Conservation (phyloP, 1,140 invertebrate species). For the Pseudomyrmex concolor region DNA sequence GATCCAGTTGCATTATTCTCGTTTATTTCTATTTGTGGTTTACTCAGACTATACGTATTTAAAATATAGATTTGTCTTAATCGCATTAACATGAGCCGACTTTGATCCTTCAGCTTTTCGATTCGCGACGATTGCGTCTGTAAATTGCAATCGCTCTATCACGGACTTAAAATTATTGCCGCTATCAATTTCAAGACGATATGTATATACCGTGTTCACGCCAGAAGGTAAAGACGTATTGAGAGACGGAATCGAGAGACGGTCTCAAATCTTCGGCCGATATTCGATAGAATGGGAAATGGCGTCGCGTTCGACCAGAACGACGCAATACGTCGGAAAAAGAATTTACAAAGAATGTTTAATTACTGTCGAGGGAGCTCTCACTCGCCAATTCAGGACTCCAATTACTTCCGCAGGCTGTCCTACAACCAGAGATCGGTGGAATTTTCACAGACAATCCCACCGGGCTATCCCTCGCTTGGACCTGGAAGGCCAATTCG, state of each 20-base stretch:
- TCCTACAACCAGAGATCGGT: slow-evolving; percentile 77
- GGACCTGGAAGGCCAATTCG: slow-evolving; percentile 66
- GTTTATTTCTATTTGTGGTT: no score
- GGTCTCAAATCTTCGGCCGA: slow-evolving; percentile 70
- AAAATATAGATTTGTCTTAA: no score
- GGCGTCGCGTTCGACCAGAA: slow-evolving; percentile 70
- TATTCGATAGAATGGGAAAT: slow-evolving; percentile 73
- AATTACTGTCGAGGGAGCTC: slow-evolving; percentile 64
- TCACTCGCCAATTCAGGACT: slow-evolving; percentile 59
- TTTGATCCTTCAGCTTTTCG: no score
- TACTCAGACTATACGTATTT: no score
- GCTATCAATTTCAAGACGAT: slow-evolving; percentile 77
- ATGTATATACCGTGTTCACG: slow-evolving; percentile 76
- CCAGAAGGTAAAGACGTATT: slow-evolving; percentile 70
- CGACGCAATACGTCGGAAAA: slow-evolving; percentile 65
- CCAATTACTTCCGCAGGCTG: slow-evolving; percentile 72
- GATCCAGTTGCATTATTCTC: no score
- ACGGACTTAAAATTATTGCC: slow-evolving; percentile 56
- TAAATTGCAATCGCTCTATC: background rate
- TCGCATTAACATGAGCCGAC: no score
- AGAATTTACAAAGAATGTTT: slow-evolving; percentile 70
- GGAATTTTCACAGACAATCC: slow-evolving; percentile 75
- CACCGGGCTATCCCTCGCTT: slow-evolving; percentile 58
- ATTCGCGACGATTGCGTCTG: background rate
- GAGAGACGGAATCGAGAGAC: slow-evolving; percentile 48